Percentiles rank a stretch among this genome's conserved stretches.
Conservation (phyloP, 2,113 vertebrate genomes). For the Geococcyx californianus region DNA sequence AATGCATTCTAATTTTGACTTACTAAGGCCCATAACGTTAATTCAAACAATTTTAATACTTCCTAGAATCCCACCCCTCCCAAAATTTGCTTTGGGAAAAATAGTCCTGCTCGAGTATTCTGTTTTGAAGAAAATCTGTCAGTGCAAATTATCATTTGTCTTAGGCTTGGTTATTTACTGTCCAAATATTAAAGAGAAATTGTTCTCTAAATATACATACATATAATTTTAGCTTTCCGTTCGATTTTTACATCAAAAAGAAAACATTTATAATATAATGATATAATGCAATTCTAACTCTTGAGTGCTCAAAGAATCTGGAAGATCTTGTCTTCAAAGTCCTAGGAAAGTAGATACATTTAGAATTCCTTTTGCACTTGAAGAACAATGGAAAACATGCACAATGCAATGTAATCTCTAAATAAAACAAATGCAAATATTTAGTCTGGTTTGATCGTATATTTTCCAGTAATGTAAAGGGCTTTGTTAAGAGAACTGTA, state of each 20-base stretch:
- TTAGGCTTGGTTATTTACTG: background rate
- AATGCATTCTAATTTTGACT: background rate
- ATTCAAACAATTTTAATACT: background rate
- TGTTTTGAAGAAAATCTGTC: background rate
- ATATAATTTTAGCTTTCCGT: background rate
- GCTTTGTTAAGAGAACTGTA: background rate
- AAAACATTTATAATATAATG: background rate
- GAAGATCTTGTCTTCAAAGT: background rate
- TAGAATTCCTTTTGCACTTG: background rate
- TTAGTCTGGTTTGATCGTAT: fast-evolving
- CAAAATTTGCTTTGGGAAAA: background rate
- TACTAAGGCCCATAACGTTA: background rate
- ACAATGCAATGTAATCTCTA: background rate
- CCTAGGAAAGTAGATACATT: background rate
- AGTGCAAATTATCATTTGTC: background rate
- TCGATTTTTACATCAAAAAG: background rate
- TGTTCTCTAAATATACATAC: background rate
- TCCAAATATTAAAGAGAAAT: background rate
- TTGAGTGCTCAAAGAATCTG: background rate
- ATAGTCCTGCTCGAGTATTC: too few species aligned
- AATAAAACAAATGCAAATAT: background rate
- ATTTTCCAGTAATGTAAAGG: background rate
- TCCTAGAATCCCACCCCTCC: background rate
- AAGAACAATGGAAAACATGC: background rate
- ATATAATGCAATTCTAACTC: background rate